Evolutionary conservation across 2,113 vertebrate species (phyloP), one percentile per base, ranked within the genome.

Genomic region (Pelmatolapia mariae): DNA sequence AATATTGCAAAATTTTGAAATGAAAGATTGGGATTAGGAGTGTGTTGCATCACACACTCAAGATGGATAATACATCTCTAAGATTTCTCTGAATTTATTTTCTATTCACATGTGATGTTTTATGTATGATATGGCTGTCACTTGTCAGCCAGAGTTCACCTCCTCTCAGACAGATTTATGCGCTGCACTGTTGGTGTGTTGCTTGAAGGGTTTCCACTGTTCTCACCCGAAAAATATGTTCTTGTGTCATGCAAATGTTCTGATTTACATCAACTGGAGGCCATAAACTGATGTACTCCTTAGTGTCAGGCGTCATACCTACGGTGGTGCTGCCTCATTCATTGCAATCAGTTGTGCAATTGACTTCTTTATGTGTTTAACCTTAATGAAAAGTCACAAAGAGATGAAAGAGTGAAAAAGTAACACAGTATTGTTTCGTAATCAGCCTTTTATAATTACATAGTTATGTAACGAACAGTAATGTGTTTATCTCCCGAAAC

Each of bases 41-140:
- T 29, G 40, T 52, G 71, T 93, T 93, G 87, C 91, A 82, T 92
- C 90, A 91, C 53, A 63, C 68, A 18, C 57, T 68, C 81, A 66
- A 47, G 66, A 84, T 18, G 47, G 52, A 85, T 89, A 76, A 93
- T 71, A 13, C 26, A 22, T 71, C 81, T 76, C 63, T 90, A 38
- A 84, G 31, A 90, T 73, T 92, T 82, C 33, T 89, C 52, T 0
- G 83, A 90, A 89, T 89, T 84, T 73, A 82, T 90, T 85, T 86
- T 87, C 50, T 73, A 5, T 87, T 63, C 85, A 53, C 84, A 61
- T 52, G 15, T 29, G 22, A 87, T 93, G 86, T 92, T 94, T 95
- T 94, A 94, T 93, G 92, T 91, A 95, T 93, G 84, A 63, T 9
- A 54, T 59, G 78, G 66, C 81, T 95, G 86, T 91, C 91, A 90